Conservation (phyloP, 2,797 vertebrate genomes). For the Xiphophorus birchmanni region DNA sequence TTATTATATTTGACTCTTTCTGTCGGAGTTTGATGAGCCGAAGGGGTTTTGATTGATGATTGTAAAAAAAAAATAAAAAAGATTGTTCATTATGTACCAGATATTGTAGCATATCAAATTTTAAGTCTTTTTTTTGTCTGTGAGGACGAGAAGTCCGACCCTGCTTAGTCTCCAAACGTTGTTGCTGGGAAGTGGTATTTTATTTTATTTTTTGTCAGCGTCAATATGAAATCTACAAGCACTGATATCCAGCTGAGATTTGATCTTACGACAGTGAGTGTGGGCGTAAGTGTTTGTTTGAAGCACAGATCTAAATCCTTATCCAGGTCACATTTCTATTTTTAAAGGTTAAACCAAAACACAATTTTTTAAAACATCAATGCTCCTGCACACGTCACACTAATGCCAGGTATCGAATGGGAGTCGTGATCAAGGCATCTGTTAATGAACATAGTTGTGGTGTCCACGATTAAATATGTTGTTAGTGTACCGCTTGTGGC, state of each 20-base stretch:
- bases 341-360: background rate
- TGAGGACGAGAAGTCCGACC: background rate
- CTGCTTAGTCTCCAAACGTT: background rate
- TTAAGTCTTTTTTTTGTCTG: background rate
- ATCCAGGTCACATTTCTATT: background rate
- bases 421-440: background rate
- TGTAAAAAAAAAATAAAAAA: background rate
- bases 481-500: background rate
- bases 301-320: background rate
- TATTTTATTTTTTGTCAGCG: background rate
- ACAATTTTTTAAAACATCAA: background rate
- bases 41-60: background rate
- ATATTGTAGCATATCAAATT: background rate
- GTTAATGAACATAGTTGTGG: background rate
- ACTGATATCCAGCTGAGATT: background rate
- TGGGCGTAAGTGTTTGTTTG: background rate
- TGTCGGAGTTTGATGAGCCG: background rate
- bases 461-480: background rate
- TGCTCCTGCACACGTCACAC: background rate
- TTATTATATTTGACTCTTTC: background rate
- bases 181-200: background rate
- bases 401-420: background rate
- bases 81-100: background rate
- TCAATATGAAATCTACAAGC: background rate
- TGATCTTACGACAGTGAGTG: background rate